Conservation (phyloP, 1,140 invertebrate genomes). For the Aphaenogaster ashmeadi region DNA sequence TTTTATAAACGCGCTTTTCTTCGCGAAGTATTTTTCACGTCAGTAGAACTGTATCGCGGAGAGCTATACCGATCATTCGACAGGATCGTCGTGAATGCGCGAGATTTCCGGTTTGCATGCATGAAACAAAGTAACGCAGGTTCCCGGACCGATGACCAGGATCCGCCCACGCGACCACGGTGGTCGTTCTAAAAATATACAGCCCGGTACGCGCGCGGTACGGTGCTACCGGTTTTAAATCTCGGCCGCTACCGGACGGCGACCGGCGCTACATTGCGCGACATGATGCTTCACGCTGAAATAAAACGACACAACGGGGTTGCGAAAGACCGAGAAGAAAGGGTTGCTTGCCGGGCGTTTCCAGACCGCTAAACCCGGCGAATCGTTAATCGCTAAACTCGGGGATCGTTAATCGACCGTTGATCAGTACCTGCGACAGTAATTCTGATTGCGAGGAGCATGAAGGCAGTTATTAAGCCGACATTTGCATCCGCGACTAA, state of each 20-base stretch:
- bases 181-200: slow-evolving; percentile 83
- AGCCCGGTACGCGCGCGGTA: slow-evolving; percentile 73
- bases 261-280: slow-evolving; percentile 13
- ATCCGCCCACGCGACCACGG: slow-evolving; percentile 80
- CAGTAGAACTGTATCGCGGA: background rate
- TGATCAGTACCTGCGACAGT: slow-evolving; percentile 24
- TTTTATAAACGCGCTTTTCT: background rate
- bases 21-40: background rate
- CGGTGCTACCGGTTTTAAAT: slow-evolving; percentile 85
- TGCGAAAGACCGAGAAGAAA: background rate
- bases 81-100: background rate
- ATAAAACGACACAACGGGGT: slow-evolving; percentile 55
- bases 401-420: slow-evolving; percentile 57
- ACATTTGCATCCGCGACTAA: slow-evolving; percentile 40
- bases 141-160: slow-evolving; percentile 76
- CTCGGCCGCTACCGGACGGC: slow-evolving; percentile 74
- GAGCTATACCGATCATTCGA: background rate
- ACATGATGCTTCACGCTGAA: slow-evolving; percentile 69
- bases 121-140: slow-evolving; percentile 76
- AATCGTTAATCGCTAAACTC: slow-evolving; percentile 30
- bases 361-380: slow-evolving; percentile 51
- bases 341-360: slow-evolving; percentile 22
- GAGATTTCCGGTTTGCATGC: slow-evolving; percentile 59
- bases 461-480: slow-evolving; percentile 36
- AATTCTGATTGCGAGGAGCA: slow-evolving; percentile 30